Base-by-base conservation (phyloP, 2,797 vertebrate genomes). In the Phoeniculus purpureus region DNA sequence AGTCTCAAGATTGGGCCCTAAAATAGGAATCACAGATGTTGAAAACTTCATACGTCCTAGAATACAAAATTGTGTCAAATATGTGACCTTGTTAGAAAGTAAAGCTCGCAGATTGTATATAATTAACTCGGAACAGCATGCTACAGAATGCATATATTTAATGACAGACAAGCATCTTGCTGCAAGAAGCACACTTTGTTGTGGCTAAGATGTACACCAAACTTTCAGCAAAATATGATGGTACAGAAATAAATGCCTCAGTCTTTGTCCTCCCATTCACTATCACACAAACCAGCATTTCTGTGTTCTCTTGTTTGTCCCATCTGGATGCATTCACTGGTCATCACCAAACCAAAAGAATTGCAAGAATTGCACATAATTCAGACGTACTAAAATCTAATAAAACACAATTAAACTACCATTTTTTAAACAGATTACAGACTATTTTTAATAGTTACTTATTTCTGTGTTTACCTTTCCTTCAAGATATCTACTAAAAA, bases 1-100 rank as follows among this genome's bases (percentile, higher is more conserved):
- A 32, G 91, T 94, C 94, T 80, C 84, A 92, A 86, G 83, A 93
- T 31, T 64, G 74, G 74, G 54, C 47, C 76, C 71, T 93, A 87
- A 95, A 95, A 94, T 68, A 92, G 76, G 82, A 91, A 67, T 31
- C 77, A 94, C 81, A 96, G 93, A 94, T 94, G 93, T 85, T 96
- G 93, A 91, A 92, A 92, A 94, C 64, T 90, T 94, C 59, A 51
- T 83, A 37, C 75, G 87, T 90, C 59, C 89, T 70, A 83, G 90
- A 96, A 92, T 56, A 76, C 32, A 92, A 76, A 72, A 92, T 60
- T 68, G 34, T 96, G 86, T 93, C 93, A 91, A 90, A 78, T 82
- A 88, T 3, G 40, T 73, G 70, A 92, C 84, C 84, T 59, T 78
- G 90, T 85, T 94, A 89, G 43, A 92, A 92, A 45, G 34, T 81